A percentile compares a stretch with the other conserved stretches of the same genome.
Evolutionary conservation across 2,113 vertebrate species (phyloP).

Genomic region (Taxidea taxus): DNA sequence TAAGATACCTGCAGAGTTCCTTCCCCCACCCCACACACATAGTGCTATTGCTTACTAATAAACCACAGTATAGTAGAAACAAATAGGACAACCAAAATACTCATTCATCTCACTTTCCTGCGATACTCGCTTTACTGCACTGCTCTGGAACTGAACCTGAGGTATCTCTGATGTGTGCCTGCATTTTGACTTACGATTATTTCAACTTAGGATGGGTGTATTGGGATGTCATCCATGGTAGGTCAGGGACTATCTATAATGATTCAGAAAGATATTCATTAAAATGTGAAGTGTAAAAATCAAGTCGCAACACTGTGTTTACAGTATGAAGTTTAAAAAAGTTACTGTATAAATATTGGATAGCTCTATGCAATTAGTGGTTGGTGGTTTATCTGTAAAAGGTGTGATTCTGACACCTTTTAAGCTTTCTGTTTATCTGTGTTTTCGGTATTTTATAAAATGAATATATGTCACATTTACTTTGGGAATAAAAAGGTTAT

Average conservation of each 20-base stretch:
- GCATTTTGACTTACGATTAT: neutral
- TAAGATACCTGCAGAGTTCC: neutral
- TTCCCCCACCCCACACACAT: neutral
- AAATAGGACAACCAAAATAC: neutral
- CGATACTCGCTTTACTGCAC: neutral
- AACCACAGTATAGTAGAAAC: neutral
- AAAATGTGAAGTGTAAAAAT: neutral
- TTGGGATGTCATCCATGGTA: neutral
- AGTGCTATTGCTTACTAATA: neutral
- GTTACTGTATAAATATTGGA: neutral
- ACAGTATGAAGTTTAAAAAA: neutral
- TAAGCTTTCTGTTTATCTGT: neutral
- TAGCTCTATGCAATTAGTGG: neutral
- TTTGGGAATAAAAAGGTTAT: neutral
- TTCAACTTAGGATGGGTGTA: neutral
- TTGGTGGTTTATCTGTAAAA: neutral
- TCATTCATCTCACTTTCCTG: neutral
- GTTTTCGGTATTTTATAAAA: neutral
- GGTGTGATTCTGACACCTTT: neutral
- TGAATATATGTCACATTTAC: neutral
- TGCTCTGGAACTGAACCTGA: neutral
- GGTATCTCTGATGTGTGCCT: neutral
- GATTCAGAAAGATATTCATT: neutral
- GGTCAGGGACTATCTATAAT: neutral
- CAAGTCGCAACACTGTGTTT: neutral